Evolutionary conservation across 1,140 invertebrate species (phyloP).

Genomic region (Drosophila melanica): DNA sequence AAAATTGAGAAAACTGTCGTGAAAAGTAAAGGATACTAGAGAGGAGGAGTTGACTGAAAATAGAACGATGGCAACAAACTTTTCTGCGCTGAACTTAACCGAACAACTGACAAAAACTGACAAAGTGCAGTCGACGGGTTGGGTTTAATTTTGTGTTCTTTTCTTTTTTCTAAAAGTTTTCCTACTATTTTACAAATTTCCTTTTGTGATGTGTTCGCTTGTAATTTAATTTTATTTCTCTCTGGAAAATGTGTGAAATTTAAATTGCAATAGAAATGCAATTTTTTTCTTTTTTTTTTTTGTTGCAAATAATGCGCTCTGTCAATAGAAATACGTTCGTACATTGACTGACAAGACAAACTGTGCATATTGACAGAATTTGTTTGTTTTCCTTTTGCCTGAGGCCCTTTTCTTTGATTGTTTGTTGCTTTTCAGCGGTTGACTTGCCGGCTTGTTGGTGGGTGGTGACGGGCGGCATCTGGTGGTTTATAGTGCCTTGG

Average conservation of each 20-base stretch:
- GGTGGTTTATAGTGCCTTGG: background rate
- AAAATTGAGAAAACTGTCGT: conserved; percentile 36
- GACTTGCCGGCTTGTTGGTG: conserved; percentile 14
- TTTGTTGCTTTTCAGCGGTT: conserved; percentile 25
- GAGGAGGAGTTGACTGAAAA: background rate
- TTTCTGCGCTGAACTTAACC: conserved; percentile 52
- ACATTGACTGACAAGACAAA: conserved; percentile 20
- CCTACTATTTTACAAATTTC: conserved; percentile 1
- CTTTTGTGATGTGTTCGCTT: conserved; percentile 28
- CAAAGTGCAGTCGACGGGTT: conserved; percentile 65
- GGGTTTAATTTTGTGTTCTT: conserved; percentile 16
- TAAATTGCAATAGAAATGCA: conserved; percentile 47
- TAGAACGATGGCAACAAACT: conserved; percentile 40
- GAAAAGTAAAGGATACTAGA: conserved; percentile 24
- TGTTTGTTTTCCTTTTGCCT: background rate
- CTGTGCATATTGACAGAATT: conserved; percentile 36
- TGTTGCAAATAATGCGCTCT: background rate
- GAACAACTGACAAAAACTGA: conserved; percentile 71
- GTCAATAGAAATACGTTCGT: background rate
- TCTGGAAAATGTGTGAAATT: conserved; percentile 32
- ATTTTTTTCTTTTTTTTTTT: background rate
- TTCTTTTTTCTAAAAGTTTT: conserved; percentile 9
- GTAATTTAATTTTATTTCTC: conserved; percentile 40
- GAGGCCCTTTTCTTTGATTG: conserved; percentile 10
- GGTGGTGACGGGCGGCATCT: background rate